Base-by-base conservation (phyloP, 1,140 invertebrate species). In the Macrobrachium nipponense region DNA sequence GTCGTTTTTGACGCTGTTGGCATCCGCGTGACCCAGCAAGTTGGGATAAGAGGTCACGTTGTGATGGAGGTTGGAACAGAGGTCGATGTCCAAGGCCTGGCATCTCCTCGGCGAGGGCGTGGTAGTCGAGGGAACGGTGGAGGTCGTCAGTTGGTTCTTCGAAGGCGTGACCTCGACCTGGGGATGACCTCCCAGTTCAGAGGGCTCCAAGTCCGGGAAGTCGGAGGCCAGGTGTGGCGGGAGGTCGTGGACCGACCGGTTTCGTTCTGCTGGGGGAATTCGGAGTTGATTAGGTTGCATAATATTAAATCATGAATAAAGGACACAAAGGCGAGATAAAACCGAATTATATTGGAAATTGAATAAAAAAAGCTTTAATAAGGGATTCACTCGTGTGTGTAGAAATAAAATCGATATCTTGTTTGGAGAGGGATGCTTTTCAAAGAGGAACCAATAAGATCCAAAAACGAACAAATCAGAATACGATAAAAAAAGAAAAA, bases 41-140 rank as follows among this genome's bases (percentile, higher is more conserved):
- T 97, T 97, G 0, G 96, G 96, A 90, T 96, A 97, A 0, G 95
- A 94, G 0, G 96, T 97, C 3, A 93, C 90, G 90, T 97, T 97
- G 90, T 96, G 96, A 0, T 93, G 92, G 27, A 96, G 91, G 61
- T 93, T 93, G 7, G 73, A 79, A 90, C 96, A 97, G 86, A 96
- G 96, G 4, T 92, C 90, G 1, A 97, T 90, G 68, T 94, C 92
- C 5, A 95, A 81, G 8, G 93, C 92, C 44, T 92, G 92, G 90
- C 96, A 97, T 88, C 93, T 93, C 87, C 95, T 36, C 20, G 88
- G 88, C 20, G 85, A 58, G 12, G 78, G 85, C 11, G 88, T 89
- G 18, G 88, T 87, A 51, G 86, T 82, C 43, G 80, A 72, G 20
- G 80, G 23, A 18, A 80, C 27, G 12, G 86, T 79, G 20, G 80